A percentile compares a stretch with the other conserved stretches of the same genome.
Evolutionary conservation across 2,888 invertebrate genomes (phyloP).

Genomic region (Malacosoma neustria): DNA sequence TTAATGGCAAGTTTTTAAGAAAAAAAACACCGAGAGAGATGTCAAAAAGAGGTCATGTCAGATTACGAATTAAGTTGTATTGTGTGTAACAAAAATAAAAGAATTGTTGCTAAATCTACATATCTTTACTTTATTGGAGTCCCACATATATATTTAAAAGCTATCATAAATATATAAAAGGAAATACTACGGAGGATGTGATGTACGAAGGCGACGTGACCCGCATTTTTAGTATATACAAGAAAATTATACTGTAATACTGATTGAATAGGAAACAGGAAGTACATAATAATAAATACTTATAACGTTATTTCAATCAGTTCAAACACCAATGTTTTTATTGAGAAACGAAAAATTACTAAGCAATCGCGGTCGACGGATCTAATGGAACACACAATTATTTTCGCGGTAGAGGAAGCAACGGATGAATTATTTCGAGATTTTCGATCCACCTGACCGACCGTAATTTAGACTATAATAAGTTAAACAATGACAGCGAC

Average conservation of each 20-base stretch:
- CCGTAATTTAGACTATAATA: constrained; percentile 34
- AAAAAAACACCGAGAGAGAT: too few relatives aligned
- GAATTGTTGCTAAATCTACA: too few relatives aligned
- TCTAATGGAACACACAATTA: constrained; percentile 60
- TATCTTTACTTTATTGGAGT: too few relatives aligned
- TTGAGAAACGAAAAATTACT: constrained; percentile 32
- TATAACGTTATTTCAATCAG: constrained; percentile 10
- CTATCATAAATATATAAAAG: too few relatives aligned
- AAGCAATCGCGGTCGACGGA: constrained; percentile 50
- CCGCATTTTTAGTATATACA: constrained; percentile 16
- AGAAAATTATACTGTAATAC: constrained; percentile 10
- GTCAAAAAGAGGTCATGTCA: too few relatives aligned
- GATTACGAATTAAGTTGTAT: too few relatives aligned
- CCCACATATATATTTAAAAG: too few relatives aligned
- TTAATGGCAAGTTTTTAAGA: too few relatives aligned
- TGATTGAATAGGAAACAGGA: constrained; percentile 26
- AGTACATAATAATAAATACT: constrained; percentile 9
- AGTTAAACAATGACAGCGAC: constrained; percentile 3
- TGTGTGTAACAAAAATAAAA: too few relatives aligned
- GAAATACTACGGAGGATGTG: constrained; percentile 8
- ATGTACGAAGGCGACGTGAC: constrained; percentile 24
- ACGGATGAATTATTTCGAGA: constrained; percentile 48
- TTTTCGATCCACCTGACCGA: constrained; percentile 36
- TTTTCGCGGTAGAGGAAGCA: constrained; percentile 49
- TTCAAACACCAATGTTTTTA: constrained; percentile 25